A percentile compares a stretch with the other conserved stretches of the same genome.
Evolutionary conservation across 2,113 vertebrate species (phyloP).

Genomic region (Pelecanus crispus): DNA sequence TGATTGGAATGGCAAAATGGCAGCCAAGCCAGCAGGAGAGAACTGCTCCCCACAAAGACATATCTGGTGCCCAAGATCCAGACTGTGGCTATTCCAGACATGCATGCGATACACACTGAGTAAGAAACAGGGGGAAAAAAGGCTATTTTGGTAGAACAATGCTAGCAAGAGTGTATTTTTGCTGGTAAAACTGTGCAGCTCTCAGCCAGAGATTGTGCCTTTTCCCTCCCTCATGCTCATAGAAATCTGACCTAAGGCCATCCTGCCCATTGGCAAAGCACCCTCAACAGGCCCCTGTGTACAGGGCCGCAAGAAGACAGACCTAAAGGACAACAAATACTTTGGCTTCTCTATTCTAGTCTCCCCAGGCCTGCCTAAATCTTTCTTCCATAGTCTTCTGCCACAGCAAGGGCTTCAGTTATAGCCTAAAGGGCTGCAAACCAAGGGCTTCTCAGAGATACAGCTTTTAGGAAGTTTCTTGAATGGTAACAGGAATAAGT

Average conservation of each 20-base stretch:
- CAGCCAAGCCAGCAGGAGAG: neutral
- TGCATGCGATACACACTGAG: neutral
- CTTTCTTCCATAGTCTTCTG: neutral
- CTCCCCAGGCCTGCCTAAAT: neutral
- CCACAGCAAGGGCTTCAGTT: neutral
- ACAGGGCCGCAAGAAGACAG: neutral
- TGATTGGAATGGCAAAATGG: neutral
- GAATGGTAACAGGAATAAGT: neutral
- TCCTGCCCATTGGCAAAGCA: neutral
- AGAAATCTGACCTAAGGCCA: neutral
- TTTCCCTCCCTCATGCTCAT: neutral
- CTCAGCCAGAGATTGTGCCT: neutral
- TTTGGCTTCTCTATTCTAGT: neutral
- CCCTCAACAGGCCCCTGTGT: fast-evolving
- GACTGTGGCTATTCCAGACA: neutral
- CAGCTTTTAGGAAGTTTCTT: neutral
- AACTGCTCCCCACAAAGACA: neutral
- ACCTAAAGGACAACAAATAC: neutral
- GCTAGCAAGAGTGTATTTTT: neutral
- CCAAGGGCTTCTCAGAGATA: neutral
- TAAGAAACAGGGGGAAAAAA: neutral
- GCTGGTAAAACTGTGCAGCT: neutral
- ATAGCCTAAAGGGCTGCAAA: neutral
- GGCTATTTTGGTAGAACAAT: neutral
- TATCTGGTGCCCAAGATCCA: neutral